Conservation (phyloP, 2,113 vertebrate species). For the Dicerorhinus sumatrensis region DNA sequence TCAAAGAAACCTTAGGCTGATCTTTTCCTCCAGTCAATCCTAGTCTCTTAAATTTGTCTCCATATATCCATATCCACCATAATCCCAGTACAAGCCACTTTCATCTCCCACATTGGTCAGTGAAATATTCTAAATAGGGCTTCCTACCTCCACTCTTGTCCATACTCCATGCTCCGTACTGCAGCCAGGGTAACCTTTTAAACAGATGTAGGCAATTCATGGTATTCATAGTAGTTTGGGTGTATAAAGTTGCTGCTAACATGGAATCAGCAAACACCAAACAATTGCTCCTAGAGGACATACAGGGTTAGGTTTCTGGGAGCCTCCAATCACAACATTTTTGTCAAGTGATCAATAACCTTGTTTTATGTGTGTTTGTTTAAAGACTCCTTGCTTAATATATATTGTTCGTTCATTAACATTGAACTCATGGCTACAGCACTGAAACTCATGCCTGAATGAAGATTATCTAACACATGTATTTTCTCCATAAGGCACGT, state of each 20-base stretch:
- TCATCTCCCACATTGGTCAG: not conserved
- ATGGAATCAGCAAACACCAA: not conserved
- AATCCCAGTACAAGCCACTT: not conserved
- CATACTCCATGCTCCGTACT: too few relatives aligned
- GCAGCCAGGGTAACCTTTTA: not conserved
- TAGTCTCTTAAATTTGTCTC: not conserved
- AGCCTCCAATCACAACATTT: not conserved
- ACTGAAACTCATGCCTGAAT: not conserved
- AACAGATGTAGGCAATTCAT: not conserved
- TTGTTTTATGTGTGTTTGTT: not conserved
- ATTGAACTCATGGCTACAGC: not conserved
- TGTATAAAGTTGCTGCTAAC: too few relatives aligned
- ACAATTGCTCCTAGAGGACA: not conserved
- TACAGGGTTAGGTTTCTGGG: not conserved
- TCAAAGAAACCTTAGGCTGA: not conserved
- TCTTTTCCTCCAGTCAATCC: not conserved
- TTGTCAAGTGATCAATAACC: not conserved
- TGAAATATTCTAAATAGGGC: not conserved
- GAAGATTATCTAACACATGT: not conserved
- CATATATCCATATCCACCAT: not conserved
- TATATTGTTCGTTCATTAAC: not conserved
- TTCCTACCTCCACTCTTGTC: not conserved
- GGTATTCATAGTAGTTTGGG: not conserved
- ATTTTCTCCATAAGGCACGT: not conserved
- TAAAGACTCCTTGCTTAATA: not conserved